Conservation (phyloP, 2,113 vertebrate genomes). For the Orthochromis indermauri region DNA sequence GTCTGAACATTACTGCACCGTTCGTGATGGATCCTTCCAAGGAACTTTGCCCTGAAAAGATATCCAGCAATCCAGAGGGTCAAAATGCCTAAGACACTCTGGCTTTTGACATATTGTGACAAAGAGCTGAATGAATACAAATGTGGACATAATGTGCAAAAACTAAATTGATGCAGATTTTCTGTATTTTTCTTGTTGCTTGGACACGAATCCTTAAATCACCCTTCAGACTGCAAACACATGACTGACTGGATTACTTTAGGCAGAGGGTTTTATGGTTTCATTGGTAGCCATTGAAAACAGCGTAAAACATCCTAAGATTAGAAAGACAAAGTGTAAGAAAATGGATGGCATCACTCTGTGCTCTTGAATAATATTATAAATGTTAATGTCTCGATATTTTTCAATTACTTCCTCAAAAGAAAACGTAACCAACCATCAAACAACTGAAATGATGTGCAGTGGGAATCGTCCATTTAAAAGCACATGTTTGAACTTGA, state of each 20-base stretch:
- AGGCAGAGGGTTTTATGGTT: background rate
- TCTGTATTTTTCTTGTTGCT: background rate
- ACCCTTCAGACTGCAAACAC: background rate
- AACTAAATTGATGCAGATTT: background rate
- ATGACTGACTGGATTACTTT: background rate
- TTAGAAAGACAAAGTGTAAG: background rate
- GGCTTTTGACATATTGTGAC: background rate
- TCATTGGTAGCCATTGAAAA: background rate
- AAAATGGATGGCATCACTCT: background rate
- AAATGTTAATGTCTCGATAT: background rate
- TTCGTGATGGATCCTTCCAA: slow-evolving; percentile 7
- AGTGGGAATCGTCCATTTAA: background rate
- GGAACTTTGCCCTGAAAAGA: slow-evolving; percentile 7
- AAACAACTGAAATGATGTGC: background rate
- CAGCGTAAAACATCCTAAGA: background rate
- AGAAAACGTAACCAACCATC: background rate
- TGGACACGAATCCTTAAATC: background rate
- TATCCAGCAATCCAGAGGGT: background rate
- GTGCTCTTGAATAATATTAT: background rate
- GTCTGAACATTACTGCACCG: background rate
- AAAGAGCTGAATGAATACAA: background rate
- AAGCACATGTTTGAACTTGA: background rate
- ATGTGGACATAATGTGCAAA: background rate
- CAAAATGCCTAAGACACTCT: background rate
- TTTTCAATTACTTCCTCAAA: background rate